Evolutionary conservation across 2,888 invertebrate species (phyloP), one percentile per base, ranked within the genome.

Genomic region (Drosophila paucipuncta): DNA sequence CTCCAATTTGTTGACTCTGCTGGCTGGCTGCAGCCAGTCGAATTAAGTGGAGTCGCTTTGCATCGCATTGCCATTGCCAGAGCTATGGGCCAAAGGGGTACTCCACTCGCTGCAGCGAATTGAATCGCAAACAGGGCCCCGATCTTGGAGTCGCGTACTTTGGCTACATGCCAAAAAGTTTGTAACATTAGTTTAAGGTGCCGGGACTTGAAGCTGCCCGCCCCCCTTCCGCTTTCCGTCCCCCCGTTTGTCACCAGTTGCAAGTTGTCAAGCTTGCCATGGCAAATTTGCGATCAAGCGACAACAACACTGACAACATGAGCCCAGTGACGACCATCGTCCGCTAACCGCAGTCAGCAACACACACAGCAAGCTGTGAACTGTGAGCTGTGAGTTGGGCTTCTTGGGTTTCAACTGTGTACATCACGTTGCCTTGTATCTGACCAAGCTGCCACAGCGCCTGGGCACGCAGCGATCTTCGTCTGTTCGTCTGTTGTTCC

Each of bases 1-100:
- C 93, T 91, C 91, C 93, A 93, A 93, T 93, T 93, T 93, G 93
- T 93, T 92, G 70, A 63, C 73, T 71, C 58, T 68, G 82, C 49
- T 75, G 72, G 30, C 70, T 74, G 41, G 41, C 47, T 25, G 47
- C 47, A 47, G 47, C 9, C 47, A 47, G 47, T 47, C 25, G 61
- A 58, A 66, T 63, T 55, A 78, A 73, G 63, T 59, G 66, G 61
- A 59, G 60, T 72, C 61, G 58, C 58, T 58, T 59, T 57, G 54
- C 67, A 49, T 69, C 39, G 22, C 47, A 22, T 30, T 49, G 75
- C 63, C 54, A 37, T 31, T 28, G 62, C 31, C 31, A 47, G 47
- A 47, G 25, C 30, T 28, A 31, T 39, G 50, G 53, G 28, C 54
- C 54, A 37, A 57, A 39, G 31, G 54, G 57, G 39, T 55, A 31